Conservation (phyloP, 53 echinoderm and acorn worm species). For the Actinopyga echinites region DNA sequence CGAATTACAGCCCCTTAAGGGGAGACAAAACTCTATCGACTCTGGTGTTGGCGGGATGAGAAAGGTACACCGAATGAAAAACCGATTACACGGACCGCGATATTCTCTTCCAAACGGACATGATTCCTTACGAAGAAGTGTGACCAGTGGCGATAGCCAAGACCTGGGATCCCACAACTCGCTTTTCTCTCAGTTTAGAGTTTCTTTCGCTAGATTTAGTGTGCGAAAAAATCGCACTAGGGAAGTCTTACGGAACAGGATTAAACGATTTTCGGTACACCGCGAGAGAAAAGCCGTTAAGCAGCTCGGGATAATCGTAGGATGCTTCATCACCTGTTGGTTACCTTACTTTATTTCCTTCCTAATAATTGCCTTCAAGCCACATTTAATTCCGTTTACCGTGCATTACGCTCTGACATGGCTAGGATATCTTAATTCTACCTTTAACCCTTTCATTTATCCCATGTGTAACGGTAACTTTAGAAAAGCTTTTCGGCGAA, state of each 20-base stretch:
- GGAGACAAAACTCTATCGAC: slow-evolving; percentile 43
- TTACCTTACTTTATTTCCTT: slow-evolving; percentile 89
- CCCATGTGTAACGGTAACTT: slow-evolving; percentile 94
- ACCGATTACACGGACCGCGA: slow-evolving; percentile 22
- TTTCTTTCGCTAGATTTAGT: slow-evolving; percentile 75
- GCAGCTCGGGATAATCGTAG: slow-evolving; percentile 88
- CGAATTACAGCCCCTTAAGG: slow-evolving; percentile 52
- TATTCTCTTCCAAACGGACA: slow-evolving; percentile 30
- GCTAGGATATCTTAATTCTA: slow-evolving; percentile 95
- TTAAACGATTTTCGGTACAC: slow-evolving; percentile 78
- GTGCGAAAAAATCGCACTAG: slow-evolving; percentile 75
- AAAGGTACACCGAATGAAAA: slow-evolving; percentile 24
- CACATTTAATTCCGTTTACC: slow-evolving; percentile 59
- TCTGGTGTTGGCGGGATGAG: slow-evolving; percentile 11
- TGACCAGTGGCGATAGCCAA: neutral
- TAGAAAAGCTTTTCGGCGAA: slow-evolving; percentile 85
- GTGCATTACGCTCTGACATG: slow-evolving; percentile 82
- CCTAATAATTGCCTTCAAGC: slow-evolving; percentile 83
- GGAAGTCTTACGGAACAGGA: slow-evolving; percentile 67
- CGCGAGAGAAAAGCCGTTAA: slow-evolving; percentile 91
- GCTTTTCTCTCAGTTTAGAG: slow-evolving; percentile 46
- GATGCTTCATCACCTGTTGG: slow-evolving; percentile 95
- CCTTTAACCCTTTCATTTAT: slow-evolving; percentile 91
- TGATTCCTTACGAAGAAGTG: neutral
- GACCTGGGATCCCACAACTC: slow-evolving; percentile 6